Evolutionary conservation across 2,888 invertebrate species (phyloP).

Genomic region (Polydrusus pterygomalis): DNA sequence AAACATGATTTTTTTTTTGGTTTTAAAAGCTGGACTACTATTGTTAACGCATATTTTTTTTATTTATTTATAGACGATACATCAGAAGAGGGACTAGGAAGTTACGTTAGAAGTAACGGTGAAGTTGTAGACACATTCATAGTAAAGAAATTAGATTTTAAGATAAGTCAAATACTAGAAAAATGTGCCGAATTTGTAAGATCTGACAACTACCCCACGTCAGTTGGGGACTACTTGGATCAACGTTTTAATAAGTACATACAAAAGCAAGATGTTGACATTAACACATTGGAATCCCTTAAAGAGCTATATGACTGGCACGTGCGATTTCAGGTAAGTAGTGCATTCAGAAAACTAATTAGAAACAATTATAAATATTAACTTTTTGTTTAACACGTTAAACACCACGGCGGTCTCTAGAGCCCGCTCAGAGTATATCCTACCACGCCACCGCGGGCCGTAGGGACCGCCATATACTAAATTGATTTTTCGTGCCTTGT

Average conservation of each 20-base stretch:
- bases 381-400: too few species aligned
- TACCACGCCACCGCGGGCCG: too few species aligned
- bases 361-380: too few species aligned
- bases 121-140: conserved; percentile 70
- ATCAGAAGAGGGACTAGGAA: conserved; percentile 76
- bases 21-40: too few species aligned
- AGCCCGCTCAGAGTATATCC: too few species aligned
- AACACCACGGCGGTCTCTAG: too few species aligned
- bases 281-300: conserved; percentile 67
- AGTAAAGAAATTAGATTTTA: conserved; percentile 73
- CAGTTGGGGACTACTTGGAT: conserved; percentile 71
- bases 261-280: conserved; percentile 60
- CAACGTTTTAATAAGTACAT: conserved; percentile 72
- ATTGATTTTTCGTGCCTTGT: too few species aligned
- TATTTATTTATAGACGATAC: conserved; percentile 68
- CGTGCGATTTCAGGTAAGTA: conserved; percentile 71
- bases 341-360: too few species aligned
- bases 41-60: too few species aligned
- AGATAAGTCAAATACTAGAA: conserved; percentile 72
- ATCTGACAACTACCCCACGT: conserved; percentile 66
- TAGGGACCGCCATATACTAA: too few species aligned
- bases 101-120: conserved; percentile 73
- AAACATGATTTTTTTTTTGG: too few species aligned
- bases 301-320: conserved; percentile 78
- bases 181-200: conserved; percentile 72